phyloP scores from a whole-genome alignment of 2,888 invertebrate species.

The Hoplodrina ambigua region DNA sequence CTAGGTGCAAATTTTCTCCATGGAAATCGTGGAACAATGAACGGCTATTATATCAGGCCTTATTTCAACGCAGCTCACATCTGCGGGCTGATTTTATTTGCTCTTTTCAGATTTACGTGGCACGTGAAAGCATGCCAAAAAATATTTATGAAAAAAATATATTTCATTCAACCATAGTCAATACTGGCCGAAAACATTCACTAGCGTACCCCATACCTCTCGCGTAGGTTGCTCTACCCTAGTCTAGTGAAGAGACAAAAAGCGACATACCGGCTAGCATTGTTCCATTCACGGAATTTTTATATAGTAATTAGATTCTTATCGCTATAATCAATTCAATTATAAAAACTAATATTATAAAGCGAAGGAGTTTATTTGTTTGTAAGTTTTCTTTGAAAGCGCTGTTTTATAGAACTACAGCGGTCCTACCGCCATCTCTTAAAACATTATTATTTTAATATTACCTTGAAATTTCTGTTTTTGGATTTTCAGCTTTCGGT shows the following conservation, averaged over 20 bases:
- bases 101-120: not conserved
- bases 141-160: not conserved
- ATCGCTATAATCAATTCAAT: not conserved
- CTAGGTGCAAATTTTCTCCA: not conserved
- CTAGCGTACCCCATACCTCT: slow-evolving; percentile 17
- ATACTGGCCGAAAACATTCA: slow-evolving; percentile 23
- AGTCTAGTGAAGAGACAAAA: slow-evolving; percentile 13
- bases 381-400: no score
- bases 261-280: slow-evolving; percentile 1
- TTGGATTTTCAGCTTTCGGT: no score
- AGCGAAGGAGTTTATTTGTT: no score
- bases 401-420: no score
- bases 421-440: no score
- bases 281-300: slow-evolving; percentile 8
- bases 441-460: no score
- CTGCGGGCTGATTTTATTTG: not conserved
- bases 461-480: no score
- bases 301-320: slow-evolving; percentile 7
- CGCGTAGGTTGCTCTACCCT: slow-evolving; percentile 8
- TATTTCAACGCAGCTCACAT: not conserved
- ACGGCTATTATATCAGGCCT: not conserved
- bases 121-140: slow-evolving; percentile 1
- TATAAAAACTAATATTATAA: no score
- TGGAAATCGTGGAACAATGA: not conserved
- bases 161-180: slow-evolving; percentile 11